Evolutionary conservation across 2,888 invertebrate genomes (phyloP), one percentile per base, ranked within the genome.

Genomic region (Darwinula stevensoni): DNA sequence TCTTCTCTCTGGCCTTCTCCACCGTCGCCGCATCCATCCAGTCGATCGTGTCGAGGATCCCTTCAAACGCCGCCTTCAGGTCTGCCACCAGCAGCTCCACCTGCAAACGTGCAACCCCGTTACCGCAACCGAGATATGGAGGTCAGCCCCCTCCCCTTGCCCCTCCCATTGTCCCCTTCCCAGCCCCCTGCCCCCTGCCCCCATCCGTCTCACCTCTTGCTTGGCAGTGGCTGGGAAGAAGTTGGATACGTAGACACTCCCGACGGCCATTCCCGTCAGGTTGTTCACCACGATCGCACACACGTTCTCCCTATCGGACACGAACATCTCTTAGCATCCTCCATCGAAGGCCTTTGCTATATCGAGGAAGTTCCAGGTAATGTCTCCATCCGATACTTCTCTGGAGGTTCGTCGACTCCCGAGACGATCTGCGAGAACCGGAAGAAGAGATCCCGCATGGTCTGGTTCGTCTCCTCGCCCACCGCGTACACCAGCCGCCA

Each of bases 391-490:
- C 9, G 9, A n/a, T 22, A 22, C 22, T n/a, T 22, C n/a, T 22
- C 22, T 22, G 6, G 22, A 22, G 22, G 22, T n/a, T 22, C 22
- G 9, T 6, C n/a, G 22, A 22, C n/a, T n/a, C 22, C 22, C 9
- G 22, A 6, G 9, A 22, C 22, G 22, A 22, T n/a, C n/a, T 22
- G 22, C 9, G 6, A 6, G 22, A 22, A 22, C 22, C n/a, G 22
- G 22, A 22, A 22, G 22, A 22, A 22, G 9, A 22, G n/a, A n/a
- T 22, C 22, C n/a, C 22, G 22, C 22, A 22, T 22, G 22, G 22
- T n/a, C 22, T 22, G 22, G 9, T 6, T 9, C 22, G 22, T 22
- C 22, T 9, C 9, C n/a, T 22, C 22, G 9, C 9, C 22, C 9
- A 9, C 9, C n/a, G 9, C 22, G 22, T 22, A 22, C 22, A 22